Base-by-base conservation (phyloP, 1,140 invertebrate genomes). In the Tetramorium parvispinum region DNA sequence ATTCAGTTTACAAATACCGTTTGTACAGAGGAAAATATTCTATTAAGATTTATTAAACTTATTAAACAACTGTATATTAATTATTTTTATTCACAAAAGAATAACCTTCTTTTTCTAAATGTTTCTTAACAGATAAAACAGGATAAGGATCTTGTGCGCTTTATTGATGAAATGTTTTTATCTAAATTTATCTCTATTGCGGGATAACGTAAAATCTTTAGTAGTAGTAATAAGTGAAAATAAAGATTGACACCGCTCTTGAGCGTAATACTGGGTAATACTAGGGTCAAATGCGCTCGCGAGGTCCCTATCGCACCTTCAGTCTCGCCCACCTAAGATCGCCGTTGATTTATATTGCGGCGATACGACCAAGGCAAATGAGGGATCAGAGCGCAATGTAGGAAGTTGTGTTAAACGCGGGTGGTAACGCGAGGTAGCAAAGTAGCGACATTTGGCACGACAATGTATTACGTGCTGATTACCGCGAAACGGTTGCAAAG, bases 401-500 rank as follows among this genome's bases (percentile, higher is more conserved):
- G 79, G 79, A 83, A 83, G 68, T 83, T 83, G 79, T 73, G 79
- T 59, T 83, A 83, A 83, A 83, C 79, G 79, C 71, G 75, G n/a
- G 73, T 77, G 75, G 83, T 77, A 85, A 85, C 83, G 75, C 83
- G 51, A 85, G 63, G 46, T 40, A 63, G 71, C 73, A 40, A 77
- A 82, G 51, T 73, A 75, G 68, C 24, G 79, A 83, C 68, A 83
- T 83, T 83, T 75, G 79, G 79, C 79, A 83, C 79, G 79, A 83
- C 68, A 75, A 83, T 75, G 55, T 59, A 83, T 83, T 73, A 83
- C 53, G 79, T 61, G 79, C 53, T 83, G 79, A 83, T 83, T 83
- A 83, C 24, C 68, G 40, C 40, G 43, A 21, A 73, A 83, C 53
- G 40, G n/a, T 32, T 59, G 68, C 40, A 75, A 75, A 49, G n/a